Conservation (phyloP, 1,140 invertebrate species). For the Drosophila arizonae region DNA sequence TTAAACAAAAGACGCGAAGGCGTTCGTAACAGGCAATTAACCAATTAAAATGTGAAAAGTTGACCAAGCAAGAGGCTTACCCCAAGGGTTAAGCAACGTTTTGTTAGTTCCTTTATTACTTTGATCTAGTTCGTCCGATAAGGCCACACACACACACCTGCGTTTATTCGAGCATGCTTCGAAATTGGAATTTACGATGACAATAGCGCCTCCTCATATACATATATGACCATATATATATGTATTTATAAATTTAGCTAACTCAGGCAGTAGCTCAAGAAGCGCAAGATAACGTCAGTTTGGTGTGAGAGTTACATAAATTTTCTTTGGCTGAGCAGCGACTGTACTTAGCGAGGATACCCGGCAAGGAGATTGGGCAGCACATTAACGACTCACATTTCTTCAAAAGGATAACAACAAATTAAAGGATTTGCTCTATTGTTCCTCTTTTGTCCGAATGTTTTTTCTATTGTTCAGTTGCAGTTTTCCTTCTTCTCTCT, state of each 20-base stretch:
- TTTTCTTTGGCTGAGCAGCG: slow-evolving; percentile 5
- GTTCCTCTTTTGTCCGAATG: slow-evolving; percentile 41
- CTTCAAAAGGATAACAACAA: slow-evolving; percentile 62
- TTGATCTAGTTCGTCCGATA: slow-evolving; percentile 42
- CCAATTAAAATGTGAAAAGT: slow-evolving; percentile 60
- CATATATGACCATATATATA: neutral
- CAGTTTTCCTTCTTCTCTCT: slow-evolving; percentile 1
- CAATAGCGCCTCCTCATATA: slow-evolving; percentile 22
- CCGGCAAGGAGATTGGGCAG: neutral
- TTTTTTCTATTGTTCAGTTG: slow-evolving; percentile 26
- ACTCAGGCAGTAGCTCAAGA: slow-evolving; percentile 39
- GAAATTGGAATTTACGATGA: slow-evolving; percentile 57
- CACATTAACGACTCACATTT: slow-evolving; percentile 52
- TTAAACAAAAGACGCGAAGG: slow-evolving; percentile 42
- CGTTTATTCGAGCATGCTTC: slow-evolving; percentile 5
- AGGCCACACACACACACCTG: slow-evolving; percentile 43
- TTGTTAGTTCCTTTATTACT: slow-evolving; percentile 17
- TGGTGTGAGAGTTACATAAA: slow-evolving; percentile 53
- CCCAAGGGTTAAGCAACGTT: slow-evolving; percentile 45
- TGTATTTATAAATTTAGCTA: neutral
- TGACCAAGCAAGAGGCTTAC: slow-evolving; percentile 25
- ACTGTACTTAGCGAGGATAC: slow-evolving; percentile 25
- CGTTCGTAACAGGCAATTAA: slow-evolving; percentile 53
- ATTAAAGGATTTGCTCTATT: slow-evolving; percentile 62
- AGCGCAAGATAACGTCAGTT: slow-evolving; percentile 43